These are phyloP conservation scores for Sebastes matsubarae DNA, from an alignment of 2,797 vertebrate species.

Conservation along the genomic window DNA sequence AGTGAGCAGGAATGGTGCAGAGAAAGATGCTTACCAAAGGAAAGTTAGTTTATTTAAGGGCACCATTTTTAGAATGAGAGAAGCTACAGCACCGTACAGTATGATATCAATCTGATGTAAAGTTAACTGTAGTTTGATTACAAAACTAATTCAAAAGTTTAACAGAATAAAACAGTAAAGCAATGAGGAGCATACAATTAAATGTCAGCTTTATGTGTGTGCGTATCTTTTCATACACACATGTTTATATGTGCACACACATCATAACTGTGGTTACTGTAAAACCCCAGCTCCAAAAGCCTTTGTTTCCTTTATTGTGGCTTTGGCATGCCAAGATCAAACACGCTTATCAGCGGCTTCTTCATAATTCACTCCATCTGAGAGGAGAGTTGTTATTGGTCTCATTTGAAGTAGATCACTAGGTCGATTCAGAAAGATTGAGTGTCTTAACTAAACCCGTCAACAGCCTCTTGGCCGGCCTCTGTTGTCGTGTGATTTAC, in stretches of 20 bases:
- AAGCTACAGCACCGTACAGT: background rate
- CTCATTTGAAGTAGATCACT: conserved; percentile 48
- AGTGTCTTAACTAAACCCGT: conserved; percentile 18
- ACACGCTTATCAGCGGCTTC: conserved; percentile 61
- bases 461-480: conserved; percentile 35
- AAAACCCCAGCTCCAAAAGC: conserved; percentile 38
- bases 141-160: background rate
- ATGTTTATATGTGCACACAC: conserved; percentile 1
- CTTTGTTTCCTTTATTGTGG: conserved; percentile 70
- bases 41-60: conserved; percentile 4
- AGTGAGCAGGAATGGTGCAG: background rate
- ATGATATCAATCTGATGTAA: background rate
- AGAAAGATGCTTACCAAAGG: background rate
- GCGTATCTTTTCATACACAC: conserved; percentile 2
- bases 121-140: background rate
- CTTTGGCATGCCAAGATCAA: conserved; percentile 62
- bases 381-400: conserved; percentile 32
- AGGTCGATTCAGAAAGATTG: conserved; percentile 16
- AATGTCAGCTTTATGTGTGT: background rate
- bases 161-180: background rate
- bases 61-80: background rate
- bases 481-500: conserved; percentile 40
- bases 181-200: background rate
- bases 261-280: conserved; percentile 50
- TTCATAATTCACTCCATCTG: conserved; percentile 61